Evolutionary conservation across 2,113 vertebrate genomes (phyloP), one percentile per base, ranked within the genome.

Genomic region (Polypterus bichir): DNA sequence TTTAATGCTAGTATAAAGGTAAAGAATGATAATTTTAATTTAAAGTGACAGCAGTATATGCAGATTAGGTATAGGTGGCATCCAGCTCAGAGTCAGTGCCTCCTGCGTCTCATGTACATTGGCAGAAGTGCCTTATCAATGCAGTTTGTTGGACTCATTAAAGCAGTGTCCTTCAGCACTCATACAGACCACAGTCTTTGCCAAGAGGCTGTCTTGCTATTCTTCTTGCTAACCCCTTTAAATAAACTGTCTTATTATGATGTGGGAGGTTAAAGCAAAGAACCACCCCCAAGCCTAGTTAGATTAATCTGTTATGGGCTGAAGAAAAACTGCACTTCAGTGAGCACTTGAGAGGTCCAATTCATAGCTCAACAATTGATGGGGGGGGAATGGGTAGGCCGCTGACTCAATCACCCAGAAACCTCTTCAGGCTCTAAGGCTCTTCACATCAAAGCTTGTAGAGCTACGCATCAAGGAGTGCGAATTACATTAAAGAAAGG

Each of bases 231-330:
- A 45, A 44, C 56, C 56, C 27, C 27, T 45, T 57, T 57, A 57
- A 57, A 57, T 57, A 57, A 57, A 57, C 56, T 57, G 27, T 51
- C 5, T 27, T 6, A 27, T 27, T 57, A 57, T 57, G 44, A 57
- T 57, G 27, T 44, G 4, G 27, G 6, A 8, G 56, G 27, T 45
- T 57, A 44, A 45, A 44, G 56, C 54, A 66, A 63, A 66, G 67
- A 65, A 71, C 66, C 71, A 70, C 59, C 62, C 70, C 71, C 61
- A 71, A 72, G 76, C 72, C 71, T 77, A 72, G 70, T 78, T 78
- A 78, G 75, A 83, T 83, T 87, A 83, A 85, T 84, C 83, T 81
- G 75, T 57, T 77, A 75, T 70, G 74, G 77, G 83, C 79, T 81
- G 78, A 84, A 82, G 79, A 85, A 27, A 27, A 84, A 84, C 81